These are phyloP conservation scores for Turnix velox DNA, from an alignment of 2,113 vertebrate species.

Conservation along the genomic window DNA sequence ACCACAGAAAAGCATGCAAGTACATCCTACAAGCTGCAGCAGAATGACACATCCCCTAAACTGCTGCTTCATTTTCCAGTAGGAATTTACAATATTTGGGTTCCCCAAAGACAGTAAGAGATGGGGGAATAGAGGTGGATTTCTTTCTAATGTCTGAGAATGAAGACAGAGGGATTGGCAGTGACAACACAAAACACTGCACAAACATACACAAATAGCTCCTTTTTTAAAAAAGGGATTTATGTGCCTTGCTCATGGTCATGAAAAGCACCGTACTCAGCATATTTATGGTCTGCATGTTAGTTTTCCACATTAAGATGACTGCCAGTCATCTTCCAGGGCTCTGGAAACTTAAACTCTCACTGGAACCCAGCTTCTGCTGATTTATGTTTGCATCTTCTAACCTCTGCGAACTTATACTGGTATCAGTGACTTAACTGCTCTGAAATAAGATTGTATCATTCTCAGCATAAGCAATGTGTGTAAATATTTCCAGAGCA, in stretches of 20 bases:
- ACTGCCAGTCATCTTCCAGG: conserved; percentile 42
- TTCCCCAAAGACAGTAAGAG: neutral
- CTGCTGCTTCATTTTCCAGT: neutral
- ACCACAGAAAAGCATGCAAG: neutral
- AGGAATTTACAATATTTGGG: neutral
- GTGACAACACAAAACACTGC: neutral
- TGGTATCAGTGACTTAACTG: conserved; percentile 2
- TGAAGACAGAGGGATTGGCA: neutral
- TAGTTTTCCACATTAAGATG: conserved; percentile 38
- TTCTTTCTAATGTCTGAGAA: neutral
- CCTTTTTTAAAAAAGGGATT: neutral
- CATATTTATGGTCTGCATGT: neutral
- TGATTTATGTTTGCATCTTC: conserved; percentile 2
- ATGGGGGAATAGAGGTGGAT: neutral
- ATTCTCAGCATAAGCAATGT: neutral
- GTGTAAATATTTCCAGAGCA: conserved; percentile 31
- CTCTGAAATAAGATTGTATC: conserved; percentile 33
- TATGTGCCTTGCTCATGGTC: neutral
- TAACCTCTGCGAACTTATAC: conserved; percentile 18
- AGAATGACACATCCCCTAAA: neutral
- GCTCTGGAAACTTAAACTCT: conserved; percentile 35
- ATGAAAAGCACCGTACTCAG: neutral
- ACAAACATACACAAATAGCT: neutral
- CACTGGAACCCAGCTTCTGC: neutral
- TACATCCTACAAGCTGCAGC: neutral